phyloP scores from a whole-genome alignment of 1,140 invertebrate species.

The Pararge aegeria region DNA sequence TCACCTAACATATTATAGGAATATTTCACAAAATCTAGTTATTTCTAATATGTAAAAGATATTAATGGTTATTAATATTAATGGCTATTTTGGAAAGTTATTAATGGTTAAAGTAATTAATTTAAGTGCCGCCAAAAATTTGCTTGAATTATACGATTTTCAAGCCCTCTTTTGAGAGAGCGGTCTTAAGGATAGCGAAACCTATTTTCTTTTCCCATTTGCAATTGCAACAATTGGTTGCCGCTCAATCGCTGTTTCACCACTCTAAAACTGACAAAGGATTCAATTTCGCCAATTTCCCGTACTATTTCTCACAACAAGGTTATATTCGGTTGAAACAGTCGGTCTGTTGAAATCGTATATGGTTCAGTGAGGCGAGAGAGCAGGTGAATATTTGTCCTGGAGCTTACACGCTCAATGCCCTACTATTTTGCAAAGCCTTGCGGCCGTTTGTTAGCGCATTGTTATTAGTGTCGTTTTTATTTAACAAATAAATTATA shows the following conservation, averaged over 20 bases:
- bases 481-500: too few relatives aligned
- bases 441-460: background rate
- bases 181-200: background rate
- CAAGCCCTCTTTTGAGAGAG: too few relatives aligned
- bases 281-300: slow-evolving; percentile 9
- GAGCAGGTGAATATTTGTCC: slow-evolving; percentile 3
- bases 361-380: slow-evolving; percentile 3
- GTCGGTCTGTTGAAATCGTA: slow-evolving; percentile 6
- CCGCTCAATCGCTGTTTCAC: background rate
- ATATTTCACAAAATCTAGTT: too few relatives aligned
- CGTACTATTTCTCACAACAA: slow-evolving; percentile 9
- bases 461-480: background rate
- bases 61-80: too few relatives aligned
- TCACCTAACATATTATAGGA: too few relatives aligned
- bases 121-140: too few relatives aligned
- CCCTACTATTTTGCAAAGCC: background rate
- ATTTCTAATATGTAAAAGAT: too few relatives aligned
- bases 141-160: too few relatives aligned
- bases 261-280: slow-evolving; percentile 8
- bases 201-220: background rate
- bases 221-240: slow-evolving; percentile 5
- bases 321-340: slow-evolving; percentile 9
- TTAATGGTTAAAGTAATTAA: too few relatives aligned
- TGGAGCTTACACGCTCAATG: background rate
- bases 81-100: too few relatives aligned